These are phyloP conservation scores for Enteromius argenteus DNA, from an alignment of 2,797 vertebrate species.

Conservation along the genomic window DNA sequence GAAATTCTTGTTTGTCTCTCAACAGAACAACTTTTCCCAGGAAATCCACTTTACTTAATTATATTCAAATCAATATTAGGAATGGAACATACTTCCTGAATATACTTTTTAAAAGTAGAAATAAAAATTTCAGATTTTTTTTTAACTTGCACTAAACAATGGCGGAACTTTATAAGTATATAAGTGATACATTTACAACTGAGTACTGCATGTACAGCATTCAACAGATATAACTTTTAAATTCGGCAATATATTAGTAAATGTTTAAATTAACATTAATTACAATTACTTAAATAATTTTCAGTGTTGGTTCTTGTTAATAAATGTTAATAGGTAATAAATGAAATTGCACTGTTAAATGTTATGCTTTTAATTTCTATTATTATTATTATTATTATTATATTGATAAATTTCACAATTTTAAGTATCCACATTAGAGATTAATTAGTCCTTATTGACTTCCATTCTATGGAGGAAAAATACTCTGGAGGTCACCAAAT, in stretches of 20 bases:
- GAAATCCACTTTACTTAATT: neutral
- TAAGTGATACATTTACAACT: constrained; percentile 1
- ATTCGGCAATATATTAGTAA: neutral
- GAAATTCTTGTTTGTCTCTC: constrained; percentile 11
- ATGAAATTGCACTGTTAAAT: neutral
- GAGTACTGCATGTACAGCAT: neutral
- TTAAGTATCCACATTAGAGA: neutral
- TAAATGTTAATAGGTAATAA: neutral
- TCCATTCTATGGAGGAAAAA: neutral
- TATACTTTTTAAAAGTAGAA: neutral
- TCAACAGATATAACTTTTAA: neutral
- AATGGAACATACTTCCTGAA: neutral
- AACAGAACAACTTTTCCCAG: neutral
- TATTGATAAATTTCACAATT: neutral
- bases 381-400: too few relatives aligned
- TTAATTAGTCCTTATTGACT: neutral
- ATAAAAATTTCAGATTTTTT: neutral
- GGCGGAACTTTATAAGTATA: neutral
- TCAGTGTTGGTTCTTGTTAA: neutral
- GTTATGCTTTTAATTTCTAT: neutral
- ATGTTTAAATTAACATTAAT: neutral
- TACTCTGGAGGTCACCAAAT: neutral
- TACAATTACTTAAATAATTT: neutral
- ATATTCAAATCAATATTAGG: neutral
- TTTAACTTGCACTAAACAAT: neutral